Base-by-base conservation (phyloP, 1,140 invertebrate species). In the Drosophila biarmipes region DNA sequence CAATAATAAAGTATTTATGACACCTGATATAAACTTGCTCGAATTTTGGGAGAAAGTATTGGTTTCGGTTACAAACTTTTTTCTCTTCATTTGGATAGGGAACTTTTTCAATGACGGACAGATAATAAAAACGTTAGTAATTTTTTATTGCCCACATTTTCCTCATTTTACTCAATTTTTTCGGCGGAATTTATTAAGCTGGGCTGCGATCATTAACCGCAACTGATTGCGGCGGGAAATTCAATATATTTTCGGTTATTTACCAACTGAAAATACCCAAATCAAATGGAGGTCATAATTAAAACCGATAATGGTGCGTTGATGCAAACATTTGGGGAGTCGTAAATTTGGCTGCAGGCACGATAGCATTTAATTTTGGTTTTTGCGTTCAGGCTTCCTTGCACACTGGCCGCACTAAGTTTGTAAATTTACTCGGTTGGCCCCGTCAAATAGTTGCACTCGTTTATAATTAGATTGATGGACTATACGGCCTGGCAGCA, bases 221-320 rank as follows among this genome's bases (percentile, higher is more conserved):
- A 80, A 71, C 71, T 73, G 64, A 78, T 54, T 84, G 63, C 40
- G 74, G 80, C 42, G 19, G 51, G 45, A 38, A 71, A 71, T 84
- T 74, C 75, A 71, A 82, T 84, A 74, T 78, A 79, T 79, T 84
- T 54, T 57, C 35, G 68, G 56, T 56, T 73, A 66, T 82, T 75
- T 67, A 40, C 46, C 63, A 42, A 46, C 24, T 17, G 12, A 27
- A 45, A 29, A 48, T 14, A 12, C 19, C n/a, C 49, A 35, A 24
- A 12, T 19, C 55, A 27, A 48, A 37, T n/a, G 46, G 34, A 34
- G 29, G 15, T 79, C 61, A 86, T 86, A 85, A 86, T 77, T 73
- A 67, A 76, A 73, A 58, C 57, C 77, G 45, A 68, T 86, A 85
- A 84, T 76, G 49, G 53, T 21, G 45, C 72, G 27, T 46, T 79